Conservation (phyloP, 2,888 invertebrate species). For the Cheilosia vernalis region DNA sequence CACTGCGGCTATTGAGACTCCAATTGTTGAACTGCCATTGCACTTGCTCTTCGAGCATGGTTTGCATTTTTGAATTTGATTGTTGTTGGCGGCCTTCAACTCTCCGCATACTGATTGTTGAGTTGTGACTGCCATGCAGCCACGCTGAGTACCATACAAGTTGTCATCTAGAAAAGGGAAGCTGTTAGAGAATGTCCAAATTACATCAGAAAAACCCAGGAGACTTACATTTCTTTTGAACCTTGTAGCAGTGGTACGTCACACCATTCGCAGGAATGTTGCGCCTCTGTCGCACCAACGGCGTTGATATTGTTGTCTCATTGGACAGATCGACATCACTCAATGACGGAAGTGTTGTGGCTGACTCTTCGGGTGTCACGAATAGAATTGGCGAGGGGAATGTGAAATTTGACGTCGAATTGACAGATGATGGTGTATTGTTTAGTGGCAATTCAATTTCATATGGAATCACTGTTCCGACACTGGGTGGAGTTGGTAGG, state of each 20-base stretch:
- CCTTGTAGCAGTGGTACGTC: slow-evolving; percentile 80
- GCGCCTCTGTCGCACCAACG: slow-evolving; percentile 76
- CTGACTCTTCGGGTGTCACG: slow-evolving; percentile 35
- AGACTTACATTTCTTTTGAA: slow-evolving; percentile 77
- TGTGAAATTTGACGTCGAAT: slow-evolving; percentile 15
- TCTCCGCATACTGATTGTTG: slow-evolving; percentile 77
- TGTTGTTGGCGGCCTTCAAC: slow-evolving; percentile 72
- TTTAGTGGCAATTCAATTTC: slow-evolving; percentile 35
- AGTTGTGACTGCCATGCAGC: slow-evolving; percentile 79
- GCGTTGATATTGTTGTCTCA: slow-evolving; percentile 28
- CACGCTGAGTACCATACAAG: slow-evolving; percentile 77
- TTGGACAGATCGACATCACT: slow-evolving; percentile 1
- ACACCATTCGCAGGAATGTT: slow-evolving; percentile 53
- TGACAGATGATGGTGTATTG: background rate
- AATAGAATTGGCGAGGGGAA: slow-evolving; percentile 10
- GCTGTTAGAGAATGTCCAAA: background rate
- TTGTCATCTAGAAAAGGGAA: slow-evolving; percentile 41
- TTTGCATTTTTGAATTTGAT: slow-evolving; percentile 76
- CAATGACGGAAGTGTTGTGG: slow-evolving; percentile 1
- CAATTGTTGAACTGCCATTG: slow-evolving; percentile 79
- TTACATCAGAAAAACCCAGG: background rate
- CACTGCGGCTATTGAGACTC: slow-evolving; percentile 78
- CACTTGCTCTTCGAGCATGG: slow-evolving; percentile 79
- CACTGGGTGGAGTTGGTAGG: slow-evolving; percentile 78
- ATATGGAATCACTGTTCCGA: slow-evolving; percentile 19